Evolutionary conservation across 1,140 invertebrate genomes (phyloP).

Genomic region (Drosophila pachea): DNA sequence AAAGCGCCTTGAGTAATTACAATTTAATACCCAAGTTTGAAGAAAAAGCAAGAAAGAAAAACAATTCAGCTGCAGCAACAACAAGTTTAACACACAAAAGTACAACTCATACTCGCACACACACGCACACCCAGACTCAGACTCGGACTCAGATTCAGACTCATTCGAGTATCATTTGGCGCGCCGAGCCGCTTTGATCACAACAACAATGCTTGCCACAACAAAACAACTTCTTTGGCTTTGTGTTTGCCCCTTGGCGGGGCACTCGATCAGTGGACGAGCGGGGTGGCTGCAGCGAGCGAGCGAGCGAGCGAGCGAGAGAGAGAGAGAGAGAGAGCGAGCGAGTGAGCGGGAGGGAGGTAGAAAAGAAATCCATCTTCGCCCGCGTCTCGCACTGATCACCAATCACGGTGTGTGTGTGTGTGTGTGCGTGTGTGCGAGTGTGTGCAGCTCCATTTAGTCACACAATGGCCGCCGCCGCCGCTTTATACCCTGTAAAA

Average conservation of each 20-base stretch:
- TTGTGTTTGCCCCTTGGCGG: constrained; percentile 41
- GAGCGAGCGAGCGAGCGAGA: constrained; percentile 1
- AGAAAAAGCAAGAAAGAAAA: constrained; percentile 3
- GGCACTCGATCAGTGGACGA: not conserved
- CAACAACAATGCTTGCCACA: constrained; percentile 76
- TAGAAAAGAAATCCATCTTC: constrained; percentile 74
- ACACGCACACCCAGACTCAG: constrained; percentile 6
- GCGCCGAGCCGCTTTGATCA: constrained; percentile 76
- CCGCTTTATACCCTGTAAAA: constrained; percentile 14
- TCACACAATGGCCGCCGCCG: constrained; percentile 47
- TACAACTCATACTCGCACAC: constrained; percentile 15
- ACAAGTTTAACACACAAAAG: constrained; percentile 31
- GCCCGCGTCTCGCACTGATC: constrained; percentile 58
- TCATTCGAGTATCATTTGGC: constrained; percentile 51
- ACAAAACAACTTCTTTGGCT: constrained; percentile 76
- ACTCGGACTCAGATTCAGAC: constrained; percentile 12
- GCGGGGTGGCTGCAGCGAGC: not conserved
- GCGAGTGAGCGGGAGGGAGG: constrained; percentile 37
- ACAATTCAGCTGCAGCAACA: constrained; percentile 39
- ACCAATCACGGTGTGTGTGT: constrained; percentile 18
- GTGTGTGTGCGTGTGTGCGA: constrained; percentile 5
- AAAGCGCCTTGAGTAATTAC: constrained; percentile 61
- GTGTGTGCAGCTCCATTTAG: constrained; percentile 43
- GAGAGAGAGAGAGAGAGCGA: not conserved
- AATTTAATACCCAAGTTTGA: constrained; percentile 54